A percentile compares a stretch with the other conserved stretches of the same genome.
Conservation (phyloP, 1,140 invertebrate species). For the Diuraphis noxia region DNA sequence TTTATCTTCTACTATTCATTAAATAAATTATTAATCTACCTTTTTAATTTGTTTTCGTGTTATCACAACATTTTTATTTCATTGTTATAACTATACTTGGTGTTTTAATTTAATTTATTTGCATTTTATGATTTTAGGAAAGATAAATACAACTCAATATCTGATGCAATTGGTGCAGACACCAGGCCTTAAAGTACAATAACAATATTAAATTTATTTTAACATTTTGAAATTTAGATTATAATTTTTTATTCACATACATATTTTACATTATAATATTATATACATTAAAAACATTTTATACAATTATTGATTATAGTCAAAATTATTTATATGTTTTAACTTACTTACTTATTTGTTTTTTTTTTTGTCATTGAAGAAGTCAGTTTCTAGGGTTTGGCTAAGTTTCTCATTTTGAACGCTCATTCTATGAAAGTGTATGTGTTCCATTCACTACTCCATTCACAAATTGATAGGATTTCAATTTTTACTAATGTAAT, state of each 20-base stretch:
- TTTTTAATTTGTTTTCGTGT: neutral
- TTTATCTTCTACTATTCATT: neutral
- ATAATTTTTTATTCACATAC: neutral
- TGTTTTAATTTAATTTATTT: neutral
- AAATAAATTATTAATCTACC: neutral
- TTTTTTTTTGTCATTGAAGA: no score
- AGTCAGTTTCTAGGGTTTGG: no score
- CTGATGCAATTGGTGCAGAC: slow-evolving; percentile 55
- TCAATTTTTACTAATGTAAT: no score
- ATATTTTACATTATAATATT: no score
- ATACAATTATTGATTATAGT: no score
- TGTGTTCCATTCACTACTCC: no score
- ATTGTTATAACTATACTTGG: neutral
- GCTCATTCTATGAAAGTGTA: no score
- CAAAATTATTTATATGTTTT: no score
- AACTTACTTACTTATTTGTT: no score
- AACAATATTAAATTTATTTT: neutral
- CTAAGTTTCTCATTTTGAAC: no score
- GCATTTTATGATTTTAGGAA: slow-evolving; percentile 27
- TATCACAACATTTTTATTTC: neutral
- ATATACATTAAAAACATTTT: no score
- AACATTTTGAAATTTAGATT: neutral
- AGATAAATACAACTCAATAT: slow-evolving; percentile 54
- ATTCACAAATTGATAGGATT: no score
- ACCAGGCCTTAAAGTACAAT: slow-evolving; percentile 23